Percentiles rank a stretch among this genome's conserved stretches.
These are phyloP conservation scores for Himalopsyche tibetana DNA, from an alignment of 2,888 invertebrate species.

Conservation along the genomic window DNA sequence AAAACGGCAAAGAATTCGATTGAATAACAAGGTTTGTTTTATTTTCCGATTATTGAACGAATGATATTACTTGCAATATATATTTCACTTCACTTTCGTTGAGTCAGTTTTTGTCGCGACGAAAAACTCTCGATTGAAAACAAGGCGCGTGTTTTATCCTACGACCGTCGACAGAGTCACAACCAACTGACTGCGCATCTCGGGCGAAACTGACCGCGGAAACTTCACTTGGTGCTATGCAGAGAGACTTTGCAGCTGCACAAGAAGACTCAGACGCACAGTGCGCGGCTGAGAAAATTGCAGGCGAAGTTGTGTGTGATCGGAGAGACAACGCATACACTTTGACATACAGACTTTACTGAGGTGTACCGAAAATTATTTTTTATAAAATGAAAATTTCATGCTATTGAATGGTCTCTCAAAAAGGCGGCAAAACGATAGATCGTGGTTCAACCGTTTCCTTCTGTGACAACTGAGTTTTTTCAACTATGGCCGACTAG, in stretches of 20 bases:
- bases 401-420: too few species aligned
- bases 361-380: background rate
- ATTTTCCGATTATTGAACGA: background rate
- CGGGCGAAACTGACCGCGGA: constrained; percentile 52
- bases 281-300: background rate
- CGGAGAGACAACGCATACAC: background rate
- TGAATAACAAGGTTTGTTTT: constrained; percentile 2
- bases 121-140: background rate
- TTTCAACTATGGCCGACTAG: too few species aligned
- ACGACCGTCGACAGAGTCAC: background rate
- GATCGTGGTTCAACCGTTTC: too few species aligned
- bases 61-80: background rate
- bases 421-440: too few species aligned
- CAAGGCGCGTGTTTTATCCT: background rate
- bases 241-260: background rate
- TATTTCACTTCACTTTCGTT: constrained; percentile 22
- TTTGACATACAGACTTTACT: background rate
- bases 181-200: constrained; percentile 50
- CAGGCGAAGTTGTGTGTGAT: background rate
- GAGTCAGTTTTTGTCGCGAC: background rate
- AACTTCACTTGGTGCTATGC: background rate
- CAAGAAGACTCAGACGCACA: background rate
- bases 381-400: too few species aligned
- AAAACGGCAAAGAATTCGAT: background rate
- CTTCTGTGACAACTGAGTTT: too few species aligned